Percentiles rank a stretch among this genome's conserved stretches.
Evolutionary conservation across 1,140 invertebrate species (phyloP).

Genomic region (Drosophila truncata): DNA sequence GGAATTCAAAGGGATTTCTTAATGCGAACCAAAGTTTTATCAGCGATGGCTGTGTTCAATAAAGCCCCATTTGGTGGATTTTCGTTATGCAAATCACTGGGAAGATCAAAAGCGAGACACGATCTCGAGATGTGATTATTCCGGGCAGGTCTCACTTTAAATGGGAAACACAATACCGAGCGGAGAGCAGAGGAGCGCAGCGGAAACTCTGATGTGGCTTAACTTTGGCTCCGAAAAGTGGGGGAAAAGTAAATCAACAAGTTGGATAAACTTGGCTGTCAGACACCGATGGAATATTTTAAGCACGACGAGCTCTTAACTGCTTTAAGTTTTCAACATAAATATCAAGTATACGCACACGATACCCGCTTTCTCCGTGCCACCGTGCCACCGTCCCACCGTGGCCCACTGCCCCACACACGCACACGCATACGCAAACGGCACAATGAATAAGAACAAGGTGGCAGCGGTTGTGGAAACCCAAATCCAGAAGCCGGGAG

Average conservation of each 20-base stretch:
- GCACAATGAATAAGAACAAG: conserved; percentile 42
- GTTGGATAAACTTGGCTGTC: conserved; percentile 69
- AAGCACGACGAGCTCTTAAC: conserved; percentile 77
- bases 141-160: conserved; percentile 59
- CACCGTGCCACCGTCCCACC: background rate
- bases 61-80: conserved; percentile 21
- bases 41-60: conserved; percentile 10
- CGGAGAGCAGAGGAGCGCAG: background rate
- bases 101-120: conserved; percentile 62
- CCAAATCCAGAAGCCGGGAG: conserved; percentile 53
- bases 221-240: conserved; percentile 43
- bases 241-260: conserved; percentile 75
- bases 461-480: conserved; percentile 29
- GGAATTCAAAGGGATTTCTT: conserved; percentile 3
- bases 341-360: conserved; percentile 77
- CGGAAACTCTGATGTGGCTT: conserved; percentile 45
- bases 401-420: conserved; percentile 14
- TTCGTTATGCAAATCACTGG: conserved; percentile 33
- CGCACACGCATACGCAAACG: conserved; percentile 31
- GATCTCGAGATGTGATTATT: conserved; percentile 65
- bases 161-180: conserved; percentile 15
- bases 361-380: conserved; percentile 28
- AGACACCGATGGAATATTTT: conserved; percentile 77
- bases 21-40: conserved; percentile 3
- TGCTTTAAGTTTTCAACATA: conserved; percentile 82